Base-by-base conservation (phyloP, 1,140 invertebrate genomes). In the Drosophila serrata region DNA sequence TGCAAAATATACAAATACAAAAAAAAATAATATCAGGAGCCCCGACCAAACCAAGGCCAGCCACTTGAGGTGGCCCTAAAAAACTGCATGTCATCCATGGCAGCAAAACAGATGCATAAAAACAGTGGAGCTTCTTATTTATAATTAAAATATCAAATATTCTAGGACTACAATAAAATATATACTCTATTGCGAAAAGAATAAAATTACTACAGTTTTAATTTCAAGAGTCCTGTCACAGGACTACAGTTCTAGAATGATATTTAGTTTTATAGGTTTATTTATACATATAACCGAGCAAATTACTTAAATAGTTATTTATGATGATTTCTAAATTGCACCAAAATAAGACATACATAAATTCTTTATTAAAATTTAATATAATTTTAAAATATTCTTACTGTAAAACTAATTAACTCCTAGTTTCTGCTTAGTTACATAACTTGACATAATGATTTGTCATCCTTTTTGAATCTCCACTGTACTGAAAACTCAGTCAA, bases 11-110 rank as follows among this genome's bases (percentile, higher is more conserved):
- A 49, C 4, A 29, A 48, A 53, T 12, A 49, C 29, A 48, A 17
- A 29, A 33, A 33, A 19, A 7, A 73, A 69, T 60, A 51, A 19
- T 58, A 70, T 45, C 59, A 74, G 68, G 68, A 73, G 62, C 49
- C 49, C 42, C 57, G 63, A 59, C 37, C 69, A 48, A 61, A 48
- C 59, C 84, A 88, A 86, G 82, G 82, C 84, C 84, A 82, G 43
- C 82, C 27, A 88, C 79, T 86, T 67, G 55, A 77, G 49, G 62
- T 81, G 82, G 77, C 79, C 79, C 82, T 82, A 86, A 86, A 86
- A 77, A 77, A 86, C 12, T 82, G 82, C 82, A 82, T 75, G 64
- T 86, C 82, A 86, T 86, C 69, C 75, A 53, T 62, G 56, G 59
- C 62, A 46, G 46, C 64, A 39, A 64, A 59, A 45, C 57, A 81